Conservation (phyloP, 2,888 invertebrate species). For the Agrilus cyanescens region DNA sequence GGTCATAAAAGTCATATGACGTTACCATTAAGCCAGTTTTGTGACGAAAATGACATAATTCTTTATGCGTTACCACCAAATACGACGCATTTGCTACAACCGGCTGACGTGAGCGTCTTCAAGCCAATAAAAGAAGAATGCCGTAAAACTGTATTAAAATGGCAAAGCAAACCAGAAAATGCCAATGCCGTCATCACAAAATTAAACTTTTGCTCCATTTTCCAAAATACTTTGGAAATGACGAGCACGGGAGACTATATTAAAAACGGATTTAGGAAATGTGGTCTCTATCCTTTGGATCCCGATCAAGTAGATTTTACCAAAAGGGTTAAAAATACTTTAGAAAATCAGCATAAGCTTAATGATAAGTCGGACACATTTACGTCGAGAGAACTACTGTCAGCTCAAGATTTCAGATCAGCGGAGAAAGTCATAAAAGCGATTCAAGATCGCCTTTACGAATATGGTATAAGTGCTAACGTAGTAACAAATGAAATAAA, state of each 20-base stretch:
- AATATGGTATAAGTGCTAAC: constrained; percentile 2
- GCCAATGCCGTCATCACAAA: constrained; percentile 12
- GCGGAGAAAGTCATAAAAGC: constrained; percentile 1
- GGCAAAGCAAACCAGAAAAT: constrained; percentile 9
- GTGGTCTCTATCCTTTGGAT: constrained; percentile 18
- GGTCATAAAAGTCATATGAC: constrained; percentile 20
- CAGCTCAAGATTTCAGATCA: constrained; percentile 1
- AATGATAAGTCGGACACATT: too few relatives aligned
- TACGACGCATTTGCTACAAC: constrained; percentile 11
- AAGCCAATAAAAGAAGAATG: constrained; percentile 7
- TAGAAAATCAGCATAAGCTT: too few relatives aligned
- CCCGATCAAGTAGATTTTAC: constrained; percentile 15
- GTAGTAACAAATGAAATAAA: constrained; percentile 1
- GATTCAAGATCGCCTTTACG: background rate
- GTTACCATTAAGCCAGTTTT: constrained; percentile 14
- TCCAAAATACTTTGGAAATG: too few relatives aligned
- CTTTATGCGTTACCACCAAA: constrained; percentile 8
- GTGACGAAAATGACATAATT: constrained; percentile 6
- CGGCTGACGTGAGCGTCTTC: constrained; percentile 5
- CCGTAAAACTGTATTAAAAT: constrained; percentile 16
- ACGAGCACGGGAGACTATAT: too few relatives aligned
- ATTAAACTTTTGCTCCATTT: too few relatives aligned
- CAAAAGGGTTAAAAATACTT: constrained; percentile 15
- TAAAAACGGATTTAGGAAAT: too few relatives aligned
- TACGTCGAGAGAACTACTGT: too few relatives aligned